phyloP scores from a whole-genome alignment of 1,140 invertebrate genomes.

The Kradibia gibbosae region DNA sequence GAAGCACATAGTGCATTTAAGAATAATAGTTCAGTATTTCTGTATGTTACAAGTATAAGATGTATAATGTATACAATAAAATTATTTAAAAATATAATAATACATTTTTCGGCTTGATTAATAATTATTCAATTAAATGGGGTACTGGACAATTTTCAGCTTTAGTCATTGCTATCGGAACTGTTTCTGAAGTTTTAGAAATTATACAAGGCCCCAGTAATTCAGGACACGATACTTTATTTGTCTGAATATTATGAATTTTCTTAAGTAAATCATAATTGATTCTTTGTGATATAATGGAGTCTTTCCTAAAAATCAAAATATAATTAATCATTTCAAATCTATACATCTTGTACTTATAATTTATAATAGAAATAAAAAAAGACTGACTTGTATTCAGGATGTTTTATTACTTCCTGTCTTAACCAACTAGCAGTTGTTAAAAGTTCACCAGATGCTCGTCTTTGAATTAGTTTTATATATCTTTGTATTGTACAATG shows the following conservation, averaged over 20 bases:
- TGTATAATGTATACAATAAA: conserved; percentile 43
- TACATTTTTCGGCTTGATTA: conserved; percentile 46
- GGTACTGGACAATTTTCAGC: conserved; percentile 65
- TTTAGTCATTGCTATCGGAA: conserved; percentile 81
- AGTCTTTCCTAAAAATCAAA: conserved; percentile 80
- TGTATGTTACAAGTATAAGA: conserved; percentile 44
- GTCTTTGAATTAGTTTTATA: conserved; percentile 91
- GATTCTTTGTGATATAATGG: conserved; percentile 88
- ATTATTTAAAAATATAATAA: conserved; percentile 52
- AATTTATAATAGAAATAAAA: not conserved
- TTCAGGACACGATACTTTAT: conserved; percentile 81
- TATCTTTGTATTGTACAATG: conserved; percentile 98
- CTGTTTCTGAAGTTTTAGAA: conserved; percentile 86
- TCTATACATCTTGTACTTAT: conserved; percentile 42
- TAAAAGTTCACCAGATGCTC: conserved; percentile 88
- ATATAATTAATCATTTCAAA: conserved; percentile 44
- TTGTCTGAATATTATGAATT: conserved; percentile 82
- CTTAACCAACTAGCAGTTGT: conserved; percentile 95
- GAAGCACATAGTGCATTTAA: conserved; percentile 39
- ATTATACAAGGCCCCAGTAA: conserved; percentile 81
- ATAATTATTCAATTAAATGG: conserved; percentile 33
- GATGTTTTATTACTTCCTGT: conserved; percentile 90
- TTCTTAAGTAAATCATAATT: conserved; percentile 94
- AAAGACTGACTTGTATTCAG: conserved; percentile 85
- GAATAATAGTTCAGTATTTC: conserved; percentile 41